Conservation (phyloP, 2,113 vertebrate species). For the Entosphenus tridentatus region DNA sequence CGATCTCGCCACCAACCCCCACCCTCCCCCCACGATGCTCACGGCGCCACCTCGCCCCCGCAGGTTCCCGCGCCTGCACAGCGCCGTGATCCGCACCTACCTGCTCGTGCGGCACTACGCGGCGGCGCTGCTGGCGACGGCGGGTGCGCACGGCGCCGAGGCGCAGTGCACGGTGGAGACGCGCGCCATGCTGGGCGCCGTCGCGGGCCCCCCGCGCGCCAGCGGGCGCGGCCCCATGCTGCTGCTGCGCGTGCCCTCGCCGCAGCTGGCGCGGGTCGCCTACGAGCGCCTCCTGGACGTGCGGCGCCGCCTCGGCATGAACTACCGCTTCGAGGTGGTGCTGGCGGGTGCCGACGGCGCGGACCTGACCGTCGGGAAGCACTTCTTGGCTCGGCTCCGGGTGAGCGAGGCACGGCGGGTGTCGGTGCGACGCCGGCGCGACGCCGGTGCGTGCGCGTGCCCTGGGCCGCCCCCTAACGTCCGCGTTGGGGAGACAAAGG, state of each 20-base stretch:
- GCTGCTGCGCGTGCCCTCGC: slow-evolving; percentile 64
- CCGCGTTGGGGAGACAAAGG: no score
- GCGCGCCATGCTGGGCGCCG: slow-evolving; percentile 71
- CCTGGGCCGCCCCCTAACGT: no score
- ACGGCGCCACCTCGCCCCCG: slow-evolving; percentile 4
- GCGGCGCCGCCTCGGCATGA: slow-evolving; percentile 64
- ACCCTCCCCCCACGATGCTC: no score
- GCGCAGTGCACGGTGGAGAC: slow-evolving; percentile 81
- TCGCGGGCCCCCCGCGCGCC: slow-evolving; percentile 44
- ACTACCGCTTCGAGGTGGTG: slow-evolving; percentile 72
- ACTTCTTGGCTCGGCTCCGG: slow-evolving; percentile 52
- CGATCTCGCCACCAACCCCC: no score
- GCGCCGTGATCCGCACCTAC: slow-evolving; percentile 93
- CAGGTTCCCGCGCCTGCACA: slow-evolving; percentile 82
- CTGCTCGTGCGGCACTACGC: slow-evolving; percentile 96
- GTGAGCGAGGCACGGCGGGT: slow-evolving; percentile 21
- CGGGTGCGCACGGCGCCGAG: slow-evolving; percentile 48
- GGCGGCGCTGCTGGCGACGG: slow-evolving; percentile 83
- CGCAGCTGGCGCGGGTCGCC: slow-evolving; percentile 82
- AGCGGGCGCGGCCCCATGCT: slow-evolving; percentile 78
- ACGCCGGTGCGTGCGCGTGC: no score
- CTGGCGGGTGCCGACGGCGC: slow-evolving; percentile 49
- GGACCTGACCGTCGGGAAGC: slow-evolving; percentile 38
- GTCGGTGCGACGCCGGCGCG: no score
- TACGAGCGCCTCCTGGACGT: slow-evolving; percentile 72